Percentiles rank a stretch among this genome's conserved stretches.
These are phyloP conservation scores for Phenganax stokvisi DNA, from an alignment of 92 coral and sea anemone species.

Conservation along the genomic window DNA sequence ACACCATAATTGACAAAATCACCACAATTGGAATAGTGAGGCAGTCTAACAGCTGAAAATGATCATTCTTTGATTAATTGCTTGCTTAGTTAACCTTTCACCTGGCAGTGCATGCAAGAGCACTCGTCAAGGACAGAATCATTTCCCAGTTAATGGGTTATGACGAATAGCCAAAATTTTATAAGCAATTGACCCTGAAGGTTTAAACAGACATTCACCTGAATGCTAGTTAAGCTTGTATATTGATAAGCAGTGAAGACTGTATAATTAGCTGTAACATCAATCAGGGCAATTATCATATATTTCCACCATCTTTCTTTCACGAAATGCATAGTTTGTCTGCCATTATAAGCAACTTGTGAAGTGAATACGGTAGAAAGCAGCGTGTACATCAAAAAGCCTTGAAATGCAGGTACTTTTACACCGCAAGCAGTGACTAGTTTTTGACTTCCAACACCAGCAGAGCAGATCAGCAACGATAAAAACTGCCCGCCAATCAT, in stretches of 20 bases:
- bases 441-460: constrained; percentile 72
- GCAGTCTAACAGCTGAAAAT: constrained; percentile 78
- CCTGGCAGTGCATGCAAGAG: neutral
- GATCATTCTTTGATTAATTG: too few species aligned
- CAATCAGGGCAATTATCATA: constrained; percentile 61
- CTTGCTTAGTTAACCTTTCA: too few species aligned
- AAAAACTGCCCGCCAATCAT: constrained; percentile 66
- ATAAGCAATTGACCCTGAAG: neutral
- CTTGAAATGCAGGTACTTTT: constrained; percentile 74
- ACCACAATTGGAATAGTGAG: constrained; percentile 71
- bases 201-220: constrained; percentile 48
- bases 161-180: neutral
- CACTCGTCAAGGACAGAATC: neutral
- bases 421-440: constrained; percentile 51
- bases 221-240: constrained; percentile 90
- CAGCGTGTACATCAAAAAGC: constrained; percentile 65
- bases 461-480: constrained; percentile 72
- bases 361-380: constrained; percentile 53
- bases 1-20: constrained; percentile 57
- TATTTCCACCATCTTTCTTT: constrained; percentile 84
- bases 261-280: constrained; percentile 82
- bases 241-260: constrained; percentile 90
- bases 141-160: too few species aligned
- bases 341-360: constrained; percentile 48
- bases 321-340: constrained; percentile 42